phyloP scores from a whole-genome alignment of 2,888 invertebrate genomes.

The Andrena marginata region DNA sequence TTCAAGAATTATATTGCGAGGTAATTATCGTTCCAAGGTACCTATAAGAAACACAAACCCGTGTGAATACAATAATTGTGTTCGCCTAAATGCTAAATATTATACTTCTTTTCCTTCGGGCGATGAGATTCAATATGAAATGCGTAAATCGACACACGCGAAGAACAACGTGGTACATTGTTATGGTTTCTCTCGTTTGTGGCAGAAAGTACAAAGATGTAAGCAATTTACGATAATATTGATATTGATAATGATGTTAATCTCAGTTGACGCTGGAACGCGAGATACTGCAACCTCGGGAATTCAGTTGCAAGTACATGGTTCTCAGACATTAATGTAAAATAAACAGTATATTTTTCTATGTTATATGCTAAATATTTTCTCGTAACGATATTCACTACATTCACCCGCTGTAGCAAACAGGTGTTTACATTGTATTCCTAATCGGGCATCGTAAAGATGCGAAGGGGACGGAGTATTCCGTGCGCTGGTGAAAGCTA shows the following conservation, averaged over 20 bases:
- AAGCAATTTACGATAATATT: background rate
- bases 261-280: no score
- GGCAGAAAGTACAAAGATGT: conserved; percentile 13
- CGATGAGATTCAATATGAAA: background rate
- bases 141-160: background rate
- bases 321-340: background rate
- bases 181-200: conserved; percentile 4
- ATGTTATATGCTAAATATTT: conserved; percentile 1
- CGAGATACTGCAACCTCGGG: background rate
- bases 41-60: no score
- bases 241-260: no score
- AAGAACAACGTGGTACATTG: no score
- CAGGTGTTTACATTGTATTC: background rate
- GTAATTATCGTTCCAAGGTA: background rate
- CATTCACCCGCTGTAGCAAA: background rate
- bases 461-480: background rate
- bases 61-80: background rate
- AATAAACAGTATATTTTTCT: conserved; percentile 18
- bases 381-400: background rate
- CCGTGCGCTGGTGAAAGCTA: background rate
- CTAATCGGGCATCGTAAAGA: background rate
- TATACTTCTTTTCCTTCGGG: background rate
- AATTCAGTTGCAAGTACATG: background rate
- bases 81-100: conserved; percentile 1
- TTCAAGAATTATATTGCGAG: background rate